A percentile compares a stretch with the other conserved stretches of the same genome.
Evolutionary conservation across 1,140 invertebrate species (phyloP).

Genomic region (Octopus sinensis): DNA sequence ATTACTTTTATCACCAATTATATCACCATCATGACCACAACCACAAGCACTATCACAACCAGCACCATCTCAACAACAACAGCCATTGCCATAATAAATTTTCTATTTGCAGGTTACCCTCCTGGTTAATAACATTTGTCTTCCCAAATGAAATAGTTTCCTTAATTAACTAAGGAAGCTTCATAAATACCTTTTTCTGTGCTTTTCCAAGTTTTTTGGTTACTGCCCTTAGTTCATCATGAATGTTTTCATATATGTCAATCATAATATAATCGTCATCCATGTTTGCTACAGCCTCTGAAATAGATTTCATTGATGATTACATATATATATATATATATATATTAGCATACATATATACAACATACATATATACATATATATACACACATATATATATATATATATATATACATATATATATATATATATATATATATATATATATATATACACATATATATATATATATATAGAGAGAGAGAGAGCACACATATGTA

Average conservation of each 20-base stretch:
- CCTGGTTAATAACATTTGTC: too few relatives aligned
- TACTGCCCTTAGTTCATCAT: slow-evolving; percentile 71
- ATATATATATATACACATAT: neutral
- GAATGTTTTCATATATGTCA: slow-evolving; percentile 53
- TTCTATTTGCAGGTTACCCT: too few relatives aligned
- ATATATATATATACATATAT: too few relatives aligned
- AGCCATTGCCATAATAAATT: too few relatives aligned
- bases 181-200: slow-evolving; percentile 65
- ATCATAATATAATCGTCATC: slow-evolving; percentile 66
- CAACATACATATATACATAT: neutral
- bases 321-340: neutral
- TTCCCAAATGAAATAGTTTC: neutral
- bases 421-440: too few relatives aligned
- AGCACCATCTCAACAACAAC: too few relatives aligned
- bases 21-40: too few relatives aligned
- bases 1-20: too few relatives aligned
- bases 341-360: neutral
- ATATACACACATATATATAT: neutral
- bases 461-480: slow-evolving; percentile 1
- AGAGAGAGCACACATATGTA: too few relatives aligned
- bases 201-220: slow-evolving; percentile 70
- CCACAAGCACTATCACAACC: too few relatives aligned
- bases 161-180: neutral
- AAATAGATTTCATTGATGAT: neutral
- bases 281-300: slow-evolving; percentile 67